These are phyloP conservation scores for Sitobion miscanthi DNA, from an alignment of 1,140 invertebrate species.

Conservation along the genomic window DNA sequence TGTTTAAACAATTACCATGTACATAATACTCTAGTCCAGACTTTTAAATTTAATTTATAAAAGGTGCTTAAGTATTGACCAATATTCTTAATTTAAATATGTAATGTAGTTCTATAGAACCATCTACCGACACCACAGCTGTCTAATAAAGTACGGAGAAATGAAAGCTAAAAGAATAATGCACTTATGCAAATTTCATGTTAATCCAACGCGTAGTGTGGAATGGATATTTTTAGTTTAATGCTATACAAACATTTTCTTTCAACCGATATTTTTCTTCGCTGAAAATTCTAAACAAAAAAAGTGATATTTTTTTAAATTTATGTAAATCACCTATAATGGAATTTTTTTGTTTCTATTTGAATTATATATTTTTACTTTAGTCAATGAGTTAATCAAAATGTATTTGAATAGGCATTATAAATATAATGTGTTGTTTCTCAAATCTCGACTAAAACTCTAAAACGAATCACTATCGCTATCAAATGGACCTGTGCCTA, in stretches of 20 bases:
- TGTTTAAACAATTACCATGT: not conserved
- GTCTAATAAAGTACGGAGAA: not conserved
- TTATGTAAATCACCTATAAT: constrained; percentile 20
- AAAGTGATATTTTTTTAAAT: not conserved
- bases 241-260: not conserved
- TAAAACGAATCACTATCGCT: not conserved
- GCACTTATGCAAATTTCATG: constrained; percentile 11
- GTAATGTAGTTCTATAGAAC: too few relatives aligned
- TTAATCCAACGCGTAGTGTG: not conserved
- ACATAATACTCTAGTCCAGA: not conserved
- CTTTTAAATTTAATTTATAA: not conserved
- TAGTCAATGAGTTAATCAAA: not conserved
- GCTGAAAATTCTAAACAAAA: not conserved
- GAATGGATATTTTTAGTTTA: constrained; percentile 17
- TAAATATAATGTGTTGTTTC: not conserved
- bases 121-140: not conserved
- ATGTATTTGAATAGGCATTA: not conserved
- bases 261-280: constrained; percentile 10
- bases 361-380: not conserved
- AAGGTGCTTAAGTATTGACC: not conserved
- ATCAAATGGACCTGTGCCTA: not conserved
- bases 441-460: not conserved
- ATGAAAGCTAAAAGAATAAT: constrained; percentile 13
- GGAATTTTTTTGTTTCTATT: not conserved
- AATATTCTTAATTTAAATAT: not conserved